Conservation (phyloP, 23 tunicate species). For the Oikopleura vanhoeffeni region DNA sequence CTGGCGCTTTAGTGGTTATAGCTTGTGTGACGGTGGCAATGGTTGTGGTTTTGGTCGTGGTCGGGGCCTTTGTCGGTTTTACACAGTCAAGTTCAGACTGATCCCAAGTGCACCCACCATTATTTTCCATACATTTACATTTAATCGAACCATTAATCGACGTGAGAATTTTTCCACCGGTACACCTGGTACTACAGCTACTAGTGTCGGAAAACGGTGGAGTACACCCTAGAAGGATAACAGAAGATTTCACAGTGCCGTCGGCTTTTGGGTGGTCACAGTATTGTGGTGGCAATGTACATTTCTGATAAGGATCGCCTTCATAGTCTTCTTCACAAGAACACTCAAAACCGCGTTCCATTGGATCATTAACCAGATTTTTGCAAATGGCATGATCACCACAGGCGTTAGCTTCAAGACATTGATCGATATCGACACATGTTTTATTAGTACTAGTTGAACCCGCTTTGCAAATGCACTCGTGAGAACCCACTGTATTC, state of each 20-base stretch:
- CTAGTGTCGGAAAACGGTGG: not conserved
- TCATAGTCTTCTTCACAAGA: not conserved
- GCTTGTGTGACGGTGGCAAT: not conserved
- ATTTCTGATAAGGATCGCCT: not conserved
- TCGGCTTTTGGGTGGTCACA: not conserved
- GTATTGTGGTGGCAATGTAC: not conserved
- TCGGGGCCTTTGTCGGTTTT: not conserved
- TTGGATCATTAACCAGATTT: not conserved
- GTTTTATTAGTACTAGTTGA: not conserved
- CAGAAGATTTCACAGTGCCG: not conserved
- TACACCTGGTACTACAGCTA: not conserved
- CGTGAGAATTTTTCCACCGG: not conserved
- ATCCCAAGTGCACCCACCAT: not conserved
- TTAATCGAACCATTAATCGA: not conserved
- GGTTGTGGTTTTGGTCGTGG: not conserved
- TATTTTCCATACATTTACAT: not conserved
- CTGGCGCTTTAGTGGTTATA: too few species aligned
- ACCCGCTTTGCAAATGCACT: not conserved
- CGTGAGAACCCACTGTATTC: not conserved
- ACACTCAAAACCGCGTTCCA: too few species aligned
- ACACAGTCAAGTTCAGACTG: not conserved
- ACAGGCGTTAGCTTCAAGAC: not conserved
- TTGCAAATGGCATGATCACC: not conserved
- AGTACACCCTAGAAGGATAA: not conserved
- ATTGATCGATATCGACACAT: not conserved